phyloP scores from a whole-genome alignment of 2,888 invertebrate species.

The Lissonota sp. region DNA sequence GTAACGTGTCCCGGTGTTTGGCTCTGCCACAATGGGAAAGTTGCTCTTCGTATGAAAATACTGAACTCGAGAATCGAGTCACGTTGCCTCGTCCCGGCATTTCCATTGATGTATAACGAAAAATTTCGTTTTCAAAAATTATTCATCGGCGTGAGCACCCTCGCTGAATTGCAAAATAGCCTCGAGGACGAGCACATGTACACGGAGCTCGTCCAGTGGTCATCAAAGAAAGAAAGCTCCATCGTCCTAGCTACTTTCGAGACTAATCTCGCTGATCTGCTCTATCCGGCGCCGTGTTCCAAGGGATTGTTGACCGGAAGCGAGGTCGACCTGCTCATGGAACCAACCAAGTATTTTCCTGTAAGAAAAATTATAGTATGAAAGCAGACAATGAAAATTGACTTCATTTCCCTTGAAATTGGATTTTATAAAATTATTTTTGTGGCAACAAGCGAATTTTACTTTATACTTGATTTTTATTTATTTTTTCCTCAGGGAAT shows the following conservation, averaged over 20 bases:
- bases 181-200: constrained; percentile 87
- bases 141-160: constrained; percentile 82
- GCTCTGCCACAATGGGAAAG: constrained; percentile 92
- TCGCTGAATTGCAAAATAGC: constrained; percentile 84
- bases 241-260: constrained; percentile 87
- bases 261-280: constrained; percentile 87
- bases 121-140: constrained; percentile 89
- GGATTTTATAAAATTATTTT: too few relatives aligned
- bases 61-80: constrained; percentile 90
- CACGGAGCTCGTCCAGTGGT: constrained; percentile 88
- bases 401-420: too few relatives aligned
- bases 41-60: constrained; percentile 89
- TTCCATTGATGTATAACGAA: constrained; percentile 90
- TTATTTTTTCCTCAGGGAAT: constrained; percentile 87
- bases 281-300: constrained; percentile 86
- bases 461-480: background rate
- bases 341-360: constrained; percentile 88
- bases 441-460: too few relatives aligned
- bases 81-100: constrained; percentile 87
- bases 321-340: constrained; percentile 88
- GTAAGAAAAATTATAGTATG: constrained; percentile 80
- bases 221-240: constrained; percentile 78
- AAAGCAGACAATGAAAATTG: background rate
- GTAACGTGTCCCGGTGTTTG: constrained; percentile 94
- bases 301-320: constrained; percentile 86